A percentile compares a stretch with the other conserved stretches of the same genome.
Conservation (phyloP, 2,888 invertebrate species). For the Hoplodrina blanda region DNA sequence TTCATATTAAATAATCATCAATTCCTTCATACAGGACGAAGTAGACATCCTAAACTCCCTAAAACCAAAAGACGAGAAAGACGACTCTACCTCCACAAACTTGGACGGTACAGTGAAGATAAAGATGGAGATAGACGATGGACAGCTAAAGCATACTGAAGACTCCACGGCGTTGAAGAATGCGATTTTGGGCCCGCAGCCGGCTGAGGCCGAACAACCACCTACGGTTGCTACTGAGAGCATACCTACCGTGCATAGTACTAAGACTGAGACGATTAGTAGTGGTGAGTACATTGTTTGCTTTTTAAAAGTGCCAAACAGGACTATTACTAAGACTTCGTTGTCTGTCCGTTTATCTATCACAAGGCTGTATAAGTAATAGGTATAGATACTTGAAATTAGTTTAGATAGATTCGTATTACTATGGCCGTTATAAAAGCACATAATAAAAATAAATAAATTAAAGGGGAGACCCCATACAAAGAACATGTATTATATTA, state of each 20-base stretch:
- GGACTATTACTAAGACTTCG: no score
- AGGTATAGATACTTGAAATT: no score
- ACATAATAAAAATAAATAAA: no score
- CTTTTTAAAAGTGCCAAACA: no score
- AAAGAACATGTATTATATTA: no score
- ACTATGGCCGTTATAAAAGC: no score
- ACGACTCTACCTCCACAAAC: conserved; percentile 72
- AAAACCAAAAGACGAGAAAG: conserved; percentile 92
- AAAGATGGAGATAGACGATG: conserved; percentile 80
- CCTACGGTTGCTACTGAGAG: conserved; percentile 71
- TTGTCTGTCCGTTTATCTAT: no score
- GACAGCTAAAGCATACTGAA: conserved; percentile 83
- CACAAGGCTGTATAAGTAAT: no score
- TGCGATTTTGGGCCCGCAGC: conserved; percentile 85
- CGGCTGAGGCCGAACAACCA: conserved; percentile 74
- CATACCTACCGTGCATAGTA: conserved; percentile 77
- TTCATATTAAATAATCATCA: background rate
- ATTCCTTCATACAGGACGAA: conserved; percentile 89
- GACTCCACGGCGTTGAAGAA: conserved; percentile 87
- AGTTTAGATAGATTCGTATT: no score
- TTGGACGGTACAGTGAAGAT: conserved; percentile 74
- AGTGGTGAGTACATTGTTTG: conserved; percentile 70
- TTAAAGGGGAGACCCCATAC: no score
- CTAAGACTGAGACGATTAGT: conserved; percentile 81
- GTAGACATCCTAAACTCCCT: conserved; percentile 92